Evolutionary conservation across 2,113 vertebrate species (phyloP).

Genomic region (Clarias magur): DNA sequence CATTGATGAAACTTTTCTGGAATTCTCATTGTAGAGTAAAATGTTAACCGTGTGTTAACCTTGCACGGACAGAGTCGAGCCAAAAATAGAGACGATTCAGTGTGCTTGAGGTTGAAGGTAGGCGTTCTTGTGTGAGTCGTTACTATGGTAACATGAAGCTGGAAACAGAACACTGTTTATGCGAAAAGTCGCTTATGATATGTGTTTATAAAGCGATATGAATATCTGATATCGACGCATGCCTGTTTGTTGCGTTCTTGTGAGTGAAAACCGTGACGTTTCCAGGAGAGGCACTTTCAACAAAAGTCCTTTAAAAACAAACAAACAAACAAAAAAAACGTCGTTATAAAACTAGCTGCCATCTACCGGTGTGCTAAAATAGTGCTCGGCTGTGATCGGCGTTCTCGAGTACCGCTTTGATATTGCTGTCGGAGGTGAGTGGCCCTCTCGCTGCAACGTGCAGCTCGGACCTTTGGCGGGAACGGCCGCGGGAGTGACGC

Average conservation of each 20-base stretch:
- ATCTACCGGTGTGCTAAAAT: constrained; percentile 47
- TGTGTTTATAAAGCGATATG: background rate
- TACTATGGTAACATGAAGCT: background rate
- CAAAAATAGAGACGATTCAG: background rate
- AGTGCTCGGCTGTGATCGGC: constrained; percentile 42
- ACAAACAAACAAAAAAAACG: constrained; percentile 31
- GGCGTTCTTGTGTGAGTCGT: background rate
- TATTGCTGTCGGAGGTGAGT: constrained; percentile 39
- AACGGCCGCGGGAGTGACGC: background rate
- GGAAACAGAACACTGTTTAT: background rate
- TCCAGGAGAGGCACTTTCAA: constrained; percentile 54
- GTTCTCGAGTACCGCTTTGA: constrained; percentile 18
- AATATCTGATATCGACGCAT: background rate
- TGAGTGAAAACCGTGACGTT: constrained; percentile 16
- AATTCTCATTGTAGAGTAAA: background rate
- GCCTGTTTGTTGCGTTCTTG: constrained; percentile 11
- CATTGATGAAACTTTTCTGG: background rate
- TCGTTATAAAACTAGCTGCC: constrained; percentile 56
- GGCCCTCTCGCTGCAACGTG: background rate
- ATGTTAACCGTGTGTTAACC: too few species aligned
- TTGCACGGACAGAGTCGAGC: background rate
- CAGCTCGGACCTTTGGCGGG: constrained; percentile 5
- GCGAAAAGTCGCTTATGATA: background rate
- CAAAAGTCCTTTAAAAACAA: constrained; percentile 18
- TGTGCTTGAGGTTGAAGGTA: background rate